phyloP scores from a whole-genome alignment of 2,797 vertebrate genomes.

The Ispidina picta region DNA sequence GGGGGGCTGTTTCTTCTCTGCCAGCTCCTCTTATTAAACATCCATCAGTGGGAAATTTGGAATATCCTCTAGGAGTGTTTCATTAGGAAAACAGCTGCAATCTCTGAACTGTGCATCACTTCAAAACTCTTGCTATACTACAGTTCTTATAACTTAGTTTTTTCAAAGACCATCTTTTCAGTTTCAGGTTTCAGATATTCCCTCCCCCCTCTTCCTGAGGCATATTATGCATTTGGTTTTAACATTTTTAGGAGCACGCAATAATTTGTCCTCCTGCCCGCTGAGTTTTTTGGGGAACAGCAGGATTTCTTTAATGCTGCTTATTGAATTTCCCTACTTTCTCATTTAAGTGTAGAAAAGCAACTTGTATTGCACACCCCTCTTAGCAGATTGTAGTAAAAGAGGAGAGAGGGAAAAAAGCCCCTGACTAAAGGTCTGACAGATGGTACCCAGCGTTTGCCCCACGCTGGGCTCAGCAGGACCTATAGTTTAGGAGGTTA shows the following conservation, averaged over 20 bases:
- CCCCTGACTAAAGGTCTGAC: conserved; percentile 86
- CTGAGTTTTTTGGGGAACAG: conserved; percentile 1
- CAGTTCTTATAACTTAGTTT: background rate
- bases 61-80: background rate
- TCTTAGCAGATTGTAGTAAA: conserved; percentile 74
- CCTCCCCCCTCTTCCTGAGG: background rate
- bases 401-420: conserved; percentile 25
- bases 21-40: conserved; percentile 43
- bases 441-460: conserved; percentile 95
- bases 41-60: conserved; percentile 9
- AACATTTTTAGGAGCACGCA: background rate
- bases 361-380: conserved; percentile 54
- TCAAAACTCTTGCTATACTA: background rate
- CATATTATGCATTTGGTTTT: background rate
- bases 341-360: conserved; percentile 66
- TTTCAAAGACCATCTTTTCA: background rate
- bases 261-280: background rate
- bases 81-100: background rate
- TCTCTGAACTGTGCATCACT: background rate
- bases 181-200: background rate
- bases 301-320: conserved; percentile 44
- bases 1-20: conserved; percentile 33
- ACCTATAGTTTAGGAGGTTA: conserved; percentile 95
- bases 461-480: conserved; percentile 96
- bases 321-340: conserved; percentile 58